Conservation (phyloP, 2,797 vertebrate species). For the Nasua narica region DNA sequence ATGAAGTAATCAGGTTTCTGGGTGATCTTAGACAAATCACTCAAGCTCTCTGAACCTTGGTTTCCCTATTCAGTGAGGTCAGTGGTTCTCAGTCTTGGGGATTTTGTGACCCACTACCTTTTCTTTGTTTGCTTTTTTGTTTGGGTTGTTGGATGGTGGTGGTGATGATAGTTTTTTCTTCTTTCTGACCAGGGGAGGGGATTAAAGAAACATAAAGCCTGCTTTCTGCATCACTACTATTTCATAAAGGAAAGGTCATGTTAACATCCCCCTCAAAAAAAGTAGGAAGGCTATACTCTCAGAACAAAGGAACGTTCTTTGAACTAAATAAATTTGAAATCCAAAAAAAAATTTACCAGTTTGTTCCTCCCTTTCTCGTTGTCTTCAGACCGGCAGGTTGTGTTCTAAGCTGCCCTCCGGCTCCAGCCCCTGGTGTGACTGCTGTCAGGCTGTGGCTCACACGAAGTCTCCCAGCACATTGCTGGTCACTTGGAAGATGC, state of each 20-base stretch:
- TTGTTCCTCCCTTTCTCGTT: neutral
- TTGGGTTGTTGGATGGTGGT: neutral
- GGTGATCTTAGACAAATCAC: neutral
- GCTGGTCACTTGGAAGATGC: neutral
- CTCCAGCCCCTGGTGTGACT: neutral
- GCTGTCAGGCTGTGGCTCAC: fast-evolving
- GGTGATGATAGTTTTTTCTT: neutral
- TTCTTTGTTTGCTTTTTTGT: neutral
- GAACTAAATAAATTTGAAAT: neutral
- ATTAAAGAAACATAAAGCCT: neutral
- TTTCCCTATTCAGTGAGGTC: neutral
- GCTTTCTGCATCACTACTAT: neutral
- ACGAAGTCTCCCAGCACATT: neutral
- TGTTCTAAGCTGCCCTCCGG: neutral
- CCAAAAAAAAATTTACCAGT: neutral
- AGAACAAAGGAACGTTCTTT: neutral
- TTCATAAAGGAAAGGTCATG: neutral
- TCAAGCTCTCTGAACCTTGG: neutral
- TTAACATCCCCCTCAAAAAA: neutral
- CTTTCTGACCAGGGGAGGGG: neutral
- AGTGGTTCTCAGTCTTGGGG: neutral
- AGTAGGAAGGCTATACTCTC: neutral
- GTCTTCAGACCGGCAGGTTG: neutral
- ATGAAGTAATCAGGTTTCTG: neutral
- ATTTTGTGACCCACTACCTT: neutral